Conservation (phyloP, 2,113 vertebrate species). For the Xiphophorus maculatus region DNA sequence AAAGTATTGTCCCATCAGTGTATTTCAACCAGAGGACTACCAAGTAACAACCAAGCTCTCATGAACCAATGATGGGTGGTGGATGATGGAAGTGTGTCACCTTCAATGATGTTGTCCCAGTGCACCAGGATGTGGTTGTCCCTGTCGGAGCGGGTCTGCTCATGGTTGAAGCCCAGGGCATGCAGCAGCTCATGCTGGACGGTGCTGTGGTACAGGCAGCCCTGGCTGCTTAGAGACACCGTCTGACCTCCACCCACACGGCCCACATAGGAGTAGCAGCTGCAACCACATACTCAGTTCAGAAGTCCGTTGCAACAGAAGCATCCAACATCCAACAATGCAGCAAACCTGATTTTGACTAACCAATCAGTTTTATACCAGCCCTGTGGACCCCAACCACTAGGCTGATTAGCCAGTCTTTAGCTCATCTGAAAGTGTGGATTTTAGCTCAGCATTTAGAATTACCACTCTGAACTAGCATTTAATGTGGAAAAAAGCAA, state of each 20-base stretch:
- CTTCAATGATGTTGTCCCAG: conserved; percentile 66
- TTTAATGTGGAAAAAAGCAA: not conserved
- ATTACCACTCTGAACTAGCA: not conserved
- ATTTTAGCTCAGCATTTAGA: no score
- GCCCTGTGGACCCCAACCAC: not conserved
- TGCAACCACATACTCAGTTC: conserved; percentile 8
- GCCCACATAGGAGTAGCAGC: conserved; percentile 75
- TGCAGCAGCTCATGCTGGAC: conserved; percentile 79
- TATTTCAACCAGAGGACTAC: no score
- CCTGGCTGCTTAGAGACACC: conserved; percentile 63
- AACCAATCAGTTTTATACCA: not conserved
- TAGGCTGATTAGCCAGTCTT: no score
- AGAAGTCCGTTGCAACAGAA: not conserved
- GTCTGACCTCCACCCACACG: conserved; percentile 59
- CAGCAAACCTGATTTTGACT: not conserved
- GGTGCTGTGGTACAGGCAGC: conserved; percentile 63
- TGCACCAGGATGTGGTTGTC: conserved; percentile 66
- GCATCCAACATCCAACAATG: not conserved
- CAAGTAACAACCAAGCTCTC: no score
- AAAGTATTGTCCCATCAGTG: no score
- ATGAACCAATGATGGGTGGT: no score
- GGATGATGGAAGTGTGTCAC: conserved; percentile 13
- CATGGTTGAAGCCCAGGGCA: conserved; percentile 78
- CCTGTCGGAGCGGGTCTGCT: conserved; percentile 77
- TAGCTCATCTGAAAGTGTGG: no score